These are phyloP conservation scores for Dipodomys ordii DNA, from an alignment of 2,113 vertebrate species.

Conservation along the genomic window DNA sequence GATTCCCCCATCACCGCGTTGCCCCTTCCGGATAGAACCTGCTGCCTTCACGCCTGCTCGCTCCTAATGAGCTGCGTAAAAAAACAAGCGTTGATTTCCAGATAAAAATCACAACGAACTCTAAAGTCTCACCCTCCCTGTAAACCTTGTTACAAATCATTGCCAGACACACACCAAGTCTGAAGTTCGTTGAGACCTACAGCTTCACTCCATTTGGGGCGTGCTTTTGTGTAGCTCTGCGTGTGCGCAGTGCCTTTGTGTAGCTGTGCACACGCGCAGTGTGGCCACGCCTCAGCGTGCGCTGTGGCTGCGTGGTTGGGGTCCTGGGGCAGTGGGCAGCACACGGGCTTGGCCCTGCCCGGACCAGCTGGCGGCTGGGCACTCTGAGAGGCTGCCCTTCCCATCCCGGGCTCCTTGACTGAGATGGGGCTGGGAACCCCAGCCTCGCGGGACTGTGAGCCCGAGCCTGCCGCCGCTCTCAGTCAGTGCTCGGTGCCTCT, in stretches of 20 bases:
- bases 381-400: too few species aligned
- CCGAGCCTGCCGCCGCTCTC: fast-evolving
- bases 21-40: neutral
- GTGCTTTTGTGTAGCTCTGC: neutral
- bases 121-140: slow-evolving; percentile 76
- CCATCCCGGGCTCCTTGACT: neutral
- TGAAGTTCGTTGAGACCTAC: slow-evolving; percentile 80
- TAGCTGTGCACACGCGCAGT: too few species aligned
- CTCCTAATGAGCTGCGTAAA: slow-evolving; percentile 76
- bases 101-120: slow-evolving; percentile 76
- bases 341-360: fast-evolving
- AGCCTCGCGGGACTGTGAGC: fast-evolving
- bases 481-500: neutral
- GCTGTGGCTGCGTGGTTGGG: too few species aligned
- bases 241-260: too few species aligned
- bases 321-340: fast-evolving
- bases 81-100: slow-evolving; percentile 75
- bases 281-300: too few species aligned
- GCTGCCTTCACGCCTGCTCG: neutral
- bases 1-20: neutral
- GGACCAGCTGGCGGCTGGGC: neutral
- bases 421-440: neutral
- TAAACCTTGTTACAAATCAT: slow-evolving; percentile 78
- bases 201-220: neutral
- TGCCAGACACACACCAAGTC: slow-evolving; percentile 77